Conservation (phyloP, 2,888 invertebrate species). For the Nesidiocoris tenuis region DNA sequence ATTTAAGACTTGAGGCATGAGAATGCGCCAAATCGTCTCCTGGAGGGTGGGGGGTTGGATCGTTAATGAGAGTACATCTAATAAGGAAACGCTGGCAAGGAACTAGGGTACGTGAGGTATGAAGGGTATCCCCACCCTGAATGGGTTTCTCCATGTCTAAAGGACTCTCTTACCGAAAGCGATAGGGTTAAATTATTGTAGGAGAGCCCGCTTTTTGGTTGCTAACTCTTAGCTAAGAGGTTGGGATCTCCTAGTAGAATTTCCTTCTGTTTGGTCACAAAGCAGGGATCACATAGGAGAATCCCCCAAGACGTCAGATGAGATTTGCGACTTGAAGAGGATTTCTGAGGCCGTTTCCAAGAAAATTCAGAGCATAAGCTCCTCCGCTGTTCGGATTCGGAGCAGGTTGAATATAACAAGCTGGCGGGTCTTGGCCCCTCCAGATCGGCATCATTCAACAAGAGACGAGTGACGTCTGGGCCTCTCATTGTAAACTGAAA, state of each 20-base stretch:
- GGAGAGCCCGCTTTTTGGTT: constrained; percentile 5
- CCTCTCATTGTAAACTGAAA: too few species aligned
- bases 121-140: neutral
- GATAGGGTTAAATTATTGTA: neutral
- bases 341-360: too few species aligned
- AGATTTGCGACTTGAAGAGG: too few species aligned
- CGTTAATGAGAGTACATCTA: constrained; percentile 43
- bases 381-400: too few species aligned
- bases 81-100: constrained; percentile 41
- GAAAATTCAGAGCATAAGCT: too few species aligned
- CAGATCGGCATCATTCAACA: too few species aligned
- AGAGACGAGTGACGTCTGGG: too few species aligned
- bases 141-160: constrained; percentile 9
- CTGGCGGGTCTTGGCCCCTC: too few species aligned
- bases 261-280: too few species aligned
- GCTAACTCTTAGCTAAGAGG: neutral
- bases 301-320: too few species aligned
- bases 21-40: constrained; percentile 36
- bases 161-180: neutral
- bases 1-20: constrained; percentile 36
- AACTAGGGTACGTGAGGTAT: constrained; percentile 11
- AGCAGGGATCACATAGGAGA: too few species aligned
- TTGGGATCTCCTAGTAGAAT: neutral
- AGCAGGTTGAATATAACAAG: too few species aligned
- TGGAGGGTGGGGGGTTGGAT: constrained; percentile 7